These are phyloP conservation scores for Pterostichus niger DNA, from an alignment of 2,888 invertebrate species.

Conservation along the genomic window DNA sequence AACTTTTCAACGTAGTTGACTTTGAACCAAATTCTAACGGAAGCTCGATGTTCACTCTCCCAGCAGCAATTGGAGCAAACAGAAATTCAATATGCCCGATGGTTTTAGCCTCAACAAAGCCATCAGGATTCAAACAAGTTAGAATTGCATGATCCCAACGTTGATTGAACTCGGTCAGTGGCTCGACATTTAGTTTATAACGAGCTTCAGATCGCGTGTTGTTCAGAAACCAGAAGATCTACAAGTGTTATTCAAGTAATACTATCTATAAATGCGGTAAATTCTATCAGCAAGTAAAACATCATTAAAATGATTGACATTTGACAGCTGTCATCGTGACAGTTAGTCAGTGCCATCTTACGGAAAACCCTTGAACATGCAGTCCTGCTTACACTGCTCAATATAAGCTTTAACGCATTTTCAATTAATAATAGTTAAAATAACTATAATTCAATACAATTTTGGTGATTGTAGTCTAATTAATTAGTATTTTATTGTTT, in stretches of 20 bases:
- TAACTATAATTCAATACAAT: neutral
- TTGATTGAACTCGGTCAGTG: constrained; percentile 1
- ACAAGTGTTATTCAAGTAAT: neutral
- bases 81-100: neutral
- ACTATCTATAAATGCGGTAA: too few relatives aligned
- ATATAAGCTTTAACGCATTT: neutral
- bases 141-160: neutral
- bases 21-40: constrained; percentile 25
- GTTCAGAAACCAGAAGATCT: constrained; percentile 54
- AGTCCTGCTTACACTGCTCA: neutral
- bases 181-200: constrained; percentile 5
- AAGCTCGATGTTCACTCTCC: neutral
- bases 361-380: neutral
- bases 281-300: neutral
- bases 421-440: too few relatives aligned
- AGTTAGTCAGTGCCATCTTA: neutral
- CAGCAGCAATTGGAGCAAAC: constrained; percentile 14
- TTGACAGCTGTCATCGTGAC: neutral
- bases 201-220: constrained; percentile 21
- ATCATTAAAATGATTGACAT: neutral
- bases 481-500: too few relatives aligned
- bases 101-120: neutral
- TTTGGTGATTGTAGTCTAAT: neutral
- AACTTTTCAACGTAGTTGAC: neutral
- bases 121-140: constrained; percentile 29